Base-by-base conservation (phyloP, 2,888 invertebrate species). In the Anticlea derivata region DNA sequence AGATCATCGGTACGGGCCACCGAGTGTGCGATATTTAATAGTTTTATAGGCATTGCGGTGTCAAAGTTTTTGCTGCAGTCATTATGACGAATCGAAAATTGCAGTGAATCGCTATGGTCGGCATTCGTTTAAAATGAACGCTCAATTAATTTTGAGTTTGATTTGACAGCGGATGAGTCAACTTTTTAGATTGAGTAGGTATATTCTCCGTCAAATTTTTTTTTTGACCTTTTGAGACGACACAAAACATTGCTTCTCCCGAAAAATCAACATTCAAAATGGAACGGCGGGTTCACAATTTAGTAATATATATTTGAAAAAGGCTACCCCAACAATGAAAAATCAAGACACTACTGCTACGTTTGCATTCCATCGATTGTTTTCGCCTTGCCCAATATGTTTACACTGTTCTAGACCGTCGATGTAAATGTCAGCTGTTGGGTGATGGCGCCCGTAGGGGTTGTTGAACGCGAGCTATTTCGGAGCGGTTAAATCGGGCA, bases 391-490 rank as follows among this genome's bases (percentile, higher is more conserved):
- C 29, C 30, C 30, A 26, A 35, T 48, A 43, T 53, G 48, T 53
- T 48, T 53, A 53, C 48, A 45, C 58, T 58, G 39, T 56, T 59
- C 63, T 65, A 61, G 58, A 65, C 59, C 73, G 65, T 67, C 82
- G 73, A 80, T 88, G 86, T 80, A 85, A 78, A 76, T 77, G 80
- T 79, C 73, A 75, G 73, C 68, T 63, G 67, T 66, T 69, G 65
- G 60, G 70, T 43, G 80, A 81, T 86, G 86, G 85, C 83, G 83
- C 83, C 80, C 82, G 83, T 76, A 73, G 84, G 87, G 89, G 89
- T 90, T 89, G 89, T 81, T 86, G 89, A 90, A 88, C 89, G 89
- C 84, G 67, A 68, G 68, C 89, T 90, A 90, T 90, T 90, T 90
- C 72, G 80, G 86, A 84, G 78, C 87, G 79, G 81, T 85, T 89